Percentiles rank a stretch among this genome's conserved stretches.
phyloP scores from a whole-genome alignment of 1,140 invertebrate species.

The Trichoplusia ni region DNA sequence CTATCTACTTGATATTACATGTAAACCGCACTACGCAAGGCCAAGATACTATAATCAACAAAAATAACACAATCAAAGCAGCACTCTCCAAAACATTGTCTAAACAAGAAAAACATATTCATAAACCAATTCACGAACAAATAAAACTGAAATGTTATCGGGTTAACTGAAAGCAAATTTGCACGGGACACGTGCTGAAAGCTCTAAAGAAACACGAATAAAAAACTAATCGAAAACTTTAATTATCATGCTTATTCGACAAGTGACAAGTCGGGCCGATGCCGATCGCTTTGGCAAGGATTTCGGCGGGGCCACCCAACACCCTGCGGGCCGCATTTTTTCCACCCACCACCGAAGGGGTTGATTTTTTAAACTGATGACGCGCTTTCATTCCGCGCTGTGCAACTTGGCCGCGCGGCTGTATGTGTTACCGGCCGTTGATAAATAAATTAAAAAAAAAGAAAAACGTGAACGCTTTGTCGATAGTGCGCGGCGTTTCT shows the following conservation, averaged over 20 bases:
- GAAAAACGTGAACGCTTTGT: slow-evolving; percentile 69
- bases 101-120: too few species aligned
- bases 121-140: too few species aligned
- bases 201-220: slow-evolving; percentile 35
- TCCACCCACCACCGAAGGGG: slow-evolving; percentile 77
- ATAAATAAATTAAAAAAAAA: slow-evolving; percentile 78
- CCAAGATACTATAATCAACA: too few species aligned
- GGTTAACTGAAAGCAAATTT: slow-evolving; percentile 24
- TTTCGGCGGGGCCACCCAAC: slow-evolving; percentile 69
- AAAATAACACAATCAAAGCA: too few species aligned
- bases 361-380: slow-evolving; percentile 84
- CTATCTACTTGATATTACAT: too few species aligned
- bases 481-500: slow-evolving; percentile 71
- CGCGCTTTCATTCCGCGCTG: slow-evolving; percentile 82
- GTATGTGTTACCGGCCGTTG: slow-evolving; percentile 70
- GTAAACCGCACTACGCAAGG: too few species aligned
- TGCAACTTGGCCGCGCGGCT: slow-evolving; percentile 78
- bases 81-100: too few species aligned
- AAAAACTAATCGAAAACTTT: slow-evolving; percentile 75
- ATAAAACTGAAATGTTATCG: too few species aligned
- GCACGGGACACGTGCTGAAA: slow-evolving; percentile 14
- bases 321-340: slow-evolving; percentile 66
- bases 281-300: slow-evolving; percentile 79
- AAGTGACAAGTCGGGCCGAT: slow-evolving; percentile 77
- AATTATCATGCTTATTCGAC: slow-evolving; percentile 80